phyloP scores from a whole-genome alignment of 2,797 vertebrate genomes.

The Myripristis murdjan region DNA sequence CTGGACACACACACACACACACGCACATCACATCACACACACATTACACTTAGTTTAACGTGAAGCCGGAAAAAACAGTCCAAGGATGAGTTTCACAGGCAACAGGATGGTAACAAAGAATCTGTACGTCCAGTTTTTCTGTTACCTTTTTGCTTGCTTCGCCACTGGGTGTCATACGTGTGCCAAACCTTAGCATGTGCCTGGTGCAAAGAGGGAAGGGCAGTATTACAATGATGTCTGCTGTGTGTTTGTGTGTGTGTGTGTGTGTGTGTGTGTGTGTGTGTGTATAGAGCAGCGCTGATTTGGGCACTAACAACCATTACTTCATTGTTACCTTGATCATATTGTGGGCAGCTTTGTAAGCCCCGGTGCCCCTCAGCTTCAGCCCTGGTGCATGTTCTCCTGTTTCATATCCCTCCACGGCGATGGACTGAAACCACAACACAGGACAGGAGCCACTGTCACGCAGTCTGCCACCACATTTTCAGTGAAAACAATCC shows the following conservation, averaged over 20 bases:
- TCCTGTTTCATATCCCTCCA: constrained; percentile 92
- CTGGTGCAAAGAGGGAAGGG: constrained; percentile 74
- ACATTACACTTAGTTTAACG: neutral
- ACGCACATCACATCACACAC: no score
- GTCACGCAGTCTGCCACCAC: neutral
- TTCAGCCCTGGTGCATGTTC: constrained; percentile 91
- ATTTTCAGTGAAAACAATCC: neutral
- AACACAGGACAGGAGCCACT: neutral
- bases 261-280: no score
- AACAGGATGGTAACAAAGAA: neutral
- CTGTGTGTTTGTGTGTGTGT: no score
- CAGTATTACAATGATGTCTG: neutral
- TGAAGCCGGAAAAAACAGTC: no score
- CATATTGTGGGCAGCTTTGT: constrained; percentile 91
- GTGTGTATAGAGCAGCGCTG: neutral
- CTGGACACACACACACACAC: no score
- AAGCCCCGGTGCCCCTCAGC: constrained; percentile 87
- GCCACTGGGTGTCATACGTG: constrained; percentile 90
- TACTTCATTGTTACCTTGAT: constrained; percentile 87
- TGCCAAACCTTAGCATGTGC: constrained; percentile 93
- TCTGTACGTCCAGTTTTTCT: neutral
- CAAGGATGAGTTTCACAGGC: no score
- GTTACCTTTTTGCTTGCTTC: constrained; percentile 90
- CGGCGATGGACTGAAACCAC: constrained; percentile 87
- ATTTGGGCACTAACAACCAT: neutral